A percentile compares a stretch with the other conserved stretches of the same genome.
Evolutionary conservation across 92 coral and sea anemone species (phyloP).

Genomic region (Phenganax stokvisi): DNA sequence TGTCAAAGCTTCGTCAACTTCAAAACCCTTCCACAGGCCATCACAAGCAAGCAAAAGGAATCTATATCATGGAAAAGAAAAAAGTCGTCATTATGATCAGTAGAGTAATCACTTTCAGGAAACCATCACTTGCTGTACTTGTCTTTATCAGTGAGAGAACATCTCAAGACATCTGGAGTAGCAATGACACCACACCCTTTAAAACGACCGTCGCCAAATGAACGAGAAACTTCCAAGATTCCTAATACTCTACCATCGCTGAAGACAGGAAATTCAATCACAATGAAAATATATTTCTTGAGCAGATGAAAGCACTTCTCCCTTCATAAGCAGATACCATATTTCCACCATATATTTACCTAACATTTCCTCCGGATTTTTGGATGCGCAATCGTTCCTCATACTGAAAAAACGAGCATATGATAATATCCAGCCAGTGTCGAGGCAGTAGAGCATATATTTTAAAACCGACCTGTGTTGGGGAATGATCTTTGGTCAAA

Average conservation of each 20-base stretch:
- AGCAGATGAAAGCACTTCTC: no score
- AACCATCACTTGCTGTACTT: slow-evolving; percentile 44
- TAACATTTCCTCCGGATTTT: slow-evolving; percentile 90
- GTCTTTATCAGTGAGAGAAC: slow-evolving; percentile 81
- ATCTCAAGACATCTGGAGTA: slow-evolving; percentile 86
- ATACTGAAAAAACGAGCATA: slow-evolving; percentile 50
- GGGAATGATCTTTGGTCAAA: slow-evolving; percentile 91
- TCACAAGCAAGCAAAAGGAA: slow-evolving; percentile 87
- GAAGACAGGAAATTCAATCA: neutral
- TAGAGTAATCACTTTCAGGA: neutral
- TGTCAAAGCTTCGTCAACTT: slow-evolving; percentile 81
- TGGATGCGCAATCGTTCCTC: slow-evolving; percentile 93
- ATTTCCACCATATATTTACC: slow-evolving; percentile 39
- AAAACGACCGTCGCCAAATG: slow-evolving; percentile 89
- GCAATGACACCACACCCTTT: slow-evolving; percentile 92
- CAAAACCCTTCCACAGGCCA: slow-evolving; percentile 95
- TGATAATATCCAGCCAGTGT: neutral
- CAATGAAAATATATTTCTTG: neutral
- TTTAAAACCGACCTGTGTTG: slow-evolving; percentile 61
- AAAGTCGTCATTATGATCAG: neutral
- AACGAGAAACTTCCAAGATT: slow-evolving; percentile 88
- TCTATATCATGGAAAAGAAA: slow-evolving; percentile 35
- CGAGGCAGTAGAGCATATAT: neutral
- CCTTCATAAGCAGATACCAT: neutral
- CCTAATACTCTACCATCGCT: slow-evolving; percentile 98